Percentiles rank a stretch among this genome's conserved stretches.
These are phyloP conservation scores for Caerostris darwini DNA, from an alignment of 1,140 invertebrate species.

Conservation along the genomic window DNA sequence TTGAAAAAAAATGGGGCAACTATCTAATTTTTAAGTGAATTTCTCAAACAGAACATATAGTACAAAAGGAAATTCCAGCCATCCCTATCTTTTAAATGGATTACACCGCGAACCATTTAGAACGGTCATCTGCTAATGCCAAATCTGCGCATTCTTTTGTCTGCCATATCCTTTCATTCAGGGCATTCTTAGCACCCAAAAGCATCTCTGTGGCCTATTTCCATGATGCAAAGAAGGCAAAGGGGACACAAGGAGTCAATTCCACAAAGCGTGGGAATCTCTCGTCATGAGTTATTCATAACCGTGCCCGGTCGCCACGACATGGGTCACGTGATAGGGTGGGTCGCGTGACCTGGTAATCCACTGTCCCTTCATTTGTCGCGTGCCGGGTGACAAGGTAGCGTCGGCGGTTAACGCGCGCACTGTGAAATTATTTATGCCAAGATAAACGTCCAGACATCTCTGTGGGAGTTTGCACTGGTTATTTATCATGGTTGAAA, in stretches of 20 bases:
- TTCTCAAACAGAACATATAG: too few relatives aligned
- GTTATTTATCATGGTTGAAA: background rate
- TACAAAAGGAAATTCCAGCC: too few relatives aligned
- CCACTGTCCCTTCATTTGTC: background rate
- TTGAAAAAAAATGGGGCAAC: too few relatives aligned
- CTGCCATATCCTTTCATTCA: too few relatives aligned
- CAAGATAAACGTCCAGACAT: background rate
- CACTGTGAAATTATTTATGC: background rate
- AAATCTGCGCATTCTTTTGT: too few relatives aligned
- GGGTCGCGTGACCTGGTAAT: slow-evolving; percentile 13
- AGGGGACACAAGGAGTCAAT: background rate
- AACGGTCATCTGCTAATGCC: too few relatives aligned
- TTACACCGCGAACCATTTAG: too few relatives aligned
- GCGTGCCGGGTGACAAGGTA: slow-evolving; percentile 3
- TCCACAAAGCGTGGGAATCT: background rate
- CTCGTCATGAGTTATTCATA: slow-evolving; percentile 7
- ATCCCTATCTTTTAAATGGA: too few relatives aligned
- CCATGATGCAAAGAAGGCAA: background rate
- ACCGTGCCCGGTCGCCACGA: background rate
- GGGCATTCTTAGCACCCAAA: too few relatives aligned
- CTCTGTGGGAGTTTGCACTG: background rate
- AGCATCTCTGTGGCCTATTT: background rate
- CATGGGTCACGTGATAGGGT: background rate
- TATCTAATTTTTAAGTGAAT: too few relatives aligned
- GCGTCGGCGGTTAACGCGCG: background rate